These are phyloP conservation scores for Cinclus cinclus DNA, from an alignment of 2,113 vertebrate genomes.

Conservation along the genomic window DNA sequence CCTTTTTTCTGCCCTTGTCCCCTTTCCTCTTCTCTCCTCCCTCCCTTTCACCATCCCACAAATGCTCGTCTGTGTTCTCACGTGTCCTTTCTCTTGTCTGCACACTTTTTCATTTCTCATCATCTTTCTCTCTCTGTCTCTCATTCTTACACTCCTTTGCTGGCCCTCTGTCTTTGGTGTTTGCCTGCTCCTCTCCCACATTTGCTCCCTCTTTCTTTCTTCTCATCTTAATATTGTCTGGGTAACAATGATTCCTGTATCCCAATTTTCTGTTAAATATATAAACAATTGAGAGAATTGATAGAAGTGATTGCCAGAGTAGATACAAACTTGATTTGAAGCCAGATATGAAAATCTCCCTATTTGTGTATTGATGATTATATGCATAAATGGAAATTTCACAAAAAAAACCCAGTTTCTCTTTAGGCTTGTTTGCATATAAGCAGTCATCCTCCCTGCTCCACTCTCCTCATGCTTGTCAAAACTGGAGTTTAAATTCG, in stretches of 20 bases:
- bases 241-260: not conserved
- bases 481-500: not conserved
- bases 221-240: not conserved
- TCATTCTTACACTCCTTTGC: not conserved
- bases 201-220: not conserved
- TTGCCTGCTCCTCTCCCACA: not conserved
- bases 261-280: not conserved
- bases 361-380: not conserved
- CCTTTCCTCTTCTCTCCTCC: not conserved
- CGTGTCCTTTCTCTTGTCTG: fast-evolving
- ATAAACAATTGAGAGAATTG: not conserved
- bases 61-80: not conserved
- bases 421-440: not conserved
- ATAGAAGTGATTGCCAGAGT: not conserved
- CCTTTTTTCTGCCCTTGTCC: not conserved
- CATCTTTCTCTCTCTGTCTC: not conserved
- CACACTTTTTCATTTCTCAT: fast-evolving
- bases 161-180: fast-evolving
- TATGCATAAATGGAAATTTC: not conserved
- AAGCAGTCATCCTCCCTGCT: not conserved
- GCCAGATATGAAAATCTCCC: not conserved
- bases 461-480: not conserved
- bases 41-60: not conserved
- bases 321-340: not conserved
- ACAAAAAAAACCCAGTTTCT: not conserved